Evolutionary conservation across 2,888 invertebrate species (phyloP).

Genomic region (Rhaphigaster nebulosa): DNA sequence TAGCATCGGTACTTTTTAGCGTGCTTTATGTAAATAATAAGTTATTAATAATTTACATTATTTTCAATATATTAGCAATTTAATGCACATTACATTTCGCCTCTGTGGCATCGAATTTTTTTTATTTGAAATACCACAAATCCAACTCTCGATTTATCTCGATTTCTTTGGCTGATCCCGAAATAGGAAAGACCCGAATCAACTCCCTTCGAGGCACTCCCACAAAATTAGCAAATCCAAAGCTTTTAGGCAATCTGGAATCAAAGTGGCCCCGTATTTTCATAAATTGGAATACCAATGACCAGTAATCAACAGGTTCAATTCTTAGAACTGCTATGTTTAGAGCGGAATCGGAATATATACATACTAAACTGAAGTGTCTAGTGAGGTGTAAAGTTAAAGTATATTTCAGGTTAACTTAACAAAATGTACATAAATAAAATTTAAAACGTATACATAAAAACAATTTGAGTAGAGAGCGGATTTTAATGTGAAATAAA

Average conservation of each 20-base stretch:
- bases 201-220: background rate
- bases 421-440: too few species aligned
- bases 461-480: too few species aligned
- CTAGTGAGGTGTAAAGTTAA: background rate
- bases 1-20: too few species aligned
- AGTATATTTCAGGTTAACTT: background rate
- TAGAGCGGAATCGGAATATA: background rate
- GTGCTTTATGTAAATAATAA: too few species aligned
- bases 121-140: too few species aligned
- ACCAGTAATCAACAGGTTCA: background rate
- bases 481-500: too few species aligned
- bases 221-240: background rate
- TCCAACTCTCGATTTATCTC: too few species aligned
- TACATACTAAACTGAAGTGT: background rate
- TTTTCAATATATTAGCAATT: too few species aligned
- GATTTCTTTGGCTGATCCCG: background rate
- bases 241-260: background rate
- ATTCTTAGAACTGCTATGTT: background rate
- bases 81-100: too few species aligned
- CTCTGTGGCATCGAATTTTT: too few species aligned
- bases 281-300: slow-evolving; percentile 8
- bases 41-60: too few species aligned
- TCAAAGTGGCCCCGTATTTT: background rate
- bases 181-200: background rate
- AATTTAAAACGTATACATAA: too few species aligned